Conservation (phyloP, 2,797 vertebrate genomes). For the Microctenopoma stevenorrisi region DNA sequence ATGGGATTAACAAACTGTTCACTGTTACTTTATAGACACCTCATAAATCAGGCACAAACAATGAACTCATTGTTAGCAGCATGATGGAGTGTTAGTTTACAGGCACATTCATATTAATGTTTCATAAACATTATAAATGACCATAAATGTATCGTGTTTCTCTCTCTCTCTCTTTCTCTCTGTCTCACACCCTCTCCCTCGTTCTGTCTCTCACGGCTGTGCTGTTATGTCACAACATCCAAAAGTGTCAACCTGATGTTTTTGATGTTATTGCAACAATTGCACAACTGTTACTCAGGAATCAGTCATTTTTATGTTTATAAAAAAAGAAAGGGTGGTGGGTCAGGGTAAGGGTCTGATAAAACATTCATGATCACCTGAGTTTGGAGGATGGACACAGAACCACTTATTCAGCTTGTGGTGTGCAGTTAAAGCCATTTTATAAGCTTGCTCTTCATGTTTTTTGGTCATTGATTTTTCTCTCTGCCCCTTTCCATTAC, state of each 20-base stretch:
- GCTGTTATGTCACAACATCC: constrained; percentile 56
- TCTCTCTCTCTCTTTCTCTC: not conserved
- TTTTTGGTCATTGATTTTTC: constrained; percentile 82
- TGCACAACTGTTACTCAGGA: constrained; percentile 54
- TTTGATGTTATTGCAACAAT: constrained; percentile 52
- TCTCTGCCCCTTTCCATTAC: constrained; percentile 80
- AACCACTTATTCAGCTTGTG: constrained; percentile 69
- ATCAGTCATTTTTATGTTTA: constrained; percentile 26
- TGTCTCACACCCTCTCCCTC: not conserved
- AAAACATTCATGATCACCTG: constrained; percentile 64
- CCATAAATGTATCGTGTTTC: constrained; percentile 51
- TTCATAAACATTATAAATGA: constrained; percentile 78
- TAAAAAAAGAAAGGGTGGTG: constrained; percentile 27
- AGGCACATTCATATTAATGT: constrained; percentile 75
- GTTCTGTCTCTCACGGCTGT: constrained; percentile 10
- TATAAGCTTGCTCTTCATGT: constrained; percentile 75
- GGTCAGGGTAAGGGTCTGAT: constrained; percentile 38
- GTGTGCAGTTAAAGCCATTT: constrained; percentile 77
- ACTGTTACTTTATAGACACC: constrained; percentile 72
- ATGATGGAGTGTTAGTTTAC: constrained; percentile 74
- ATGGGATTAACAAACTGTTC: constrained; percentile 79
- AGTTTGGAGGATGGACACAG: constrained; percentile 61
- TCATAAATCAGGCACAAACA: constrained; percentile 75
- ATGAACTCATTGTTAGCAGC: constrained; percentile 72
- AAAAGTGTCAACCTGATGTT: constrained; percentile 49